Base-by-base conservation (phyloP, 2,888 invertebrate species). In the Stictocephala bisonia region DNA sequence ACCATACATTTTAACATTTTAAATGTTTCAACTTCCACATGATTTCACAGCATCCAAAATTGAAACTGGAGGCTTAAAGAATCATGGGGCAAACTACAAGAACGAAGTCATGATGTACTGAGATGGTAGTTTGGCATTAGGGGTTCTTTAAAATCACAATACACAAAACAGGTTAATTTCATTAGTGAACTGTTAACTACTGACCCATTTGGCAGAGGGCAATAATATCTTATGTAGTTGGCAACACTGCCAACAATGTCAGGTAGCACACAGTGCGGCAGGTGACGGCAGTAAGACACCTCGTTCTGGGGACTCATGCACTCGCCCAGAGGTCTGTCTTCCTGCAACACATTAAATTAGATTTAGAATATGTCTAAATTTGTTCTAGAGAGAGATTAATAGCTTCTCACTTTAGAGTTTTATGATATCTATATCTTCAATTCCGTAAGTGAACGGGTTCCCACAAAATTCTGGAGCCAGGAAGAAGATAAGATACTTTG, bases 261-360 rank as follows among this genome's bases (percentile, higher is more conserved):
- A 6, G 67, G 58, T n/a, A 75, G 51, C 3, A 76, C 70, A 35
- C 76, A 76, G 58, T 76, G 76, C 40, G 72, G 74, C 27, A 76
- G 50, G 41, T 76, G 76, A 15, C 75, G 71, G 56, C 76, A 76
- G 22, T 75, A 74, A 20, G 58, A 41, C 9, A 35, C 24, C 4
- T 40, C 58, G 11, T 60, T 71, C 18, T n/a, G 24, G 9, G 76
- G 72, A 50, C 72, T 60, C 13, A 69, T 51, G 44, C 76, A 76
- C 41, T 56, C 64, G 66, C 75, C 75, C 51, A 64, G 73, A 26
- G 68, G 73, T 11, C 69, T 66, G 35, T 76, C 68, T 15, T 74
- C 72, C 76, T 76, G 58, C 3, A 51, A 51, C n/a, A n/a, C n/a
- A n/a, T n/a, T n/a, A n/a, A n/a, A n/a, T n/a, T n/a, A n/a, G n/a